Evolutionary conservation across 2,113 vertebrate genomes (phyloP).

Genomic region (Grus americana): DNA sequence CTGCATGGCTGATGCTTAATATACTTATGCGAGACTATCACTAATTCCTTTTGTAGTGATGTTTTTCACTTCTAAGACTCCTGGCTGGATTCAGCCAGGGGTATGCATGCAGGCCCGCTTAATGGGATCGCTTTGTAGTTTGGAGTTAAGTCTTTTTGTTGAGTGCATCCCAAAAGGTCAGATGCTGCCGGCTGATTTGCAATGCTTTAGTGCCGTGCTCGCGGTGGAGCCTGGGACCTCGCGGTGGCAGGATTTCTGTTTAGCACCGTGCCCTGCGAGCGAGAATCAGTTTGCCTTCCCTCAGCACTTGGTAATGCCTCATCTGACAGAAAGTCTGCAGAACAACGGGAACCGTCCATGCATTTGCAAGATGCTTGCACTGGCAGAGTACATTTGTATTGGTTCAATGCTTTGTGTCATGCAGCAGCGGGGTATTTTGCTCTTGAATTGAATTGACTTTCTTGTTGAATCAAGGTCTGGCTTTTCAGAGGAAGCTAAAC

Average conservation of each 20-base stretch:
- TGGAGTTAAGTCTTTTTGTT: not conserved
- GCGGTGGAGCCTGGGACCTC: not conserved
- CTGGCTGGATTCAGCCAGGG: not conserved
- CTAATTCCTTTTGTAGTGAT: not conserved
- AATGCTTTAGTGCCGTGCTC: not conserved
- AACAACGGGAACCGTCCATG: not conserved
- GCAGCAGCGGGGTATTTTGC: not conserved
- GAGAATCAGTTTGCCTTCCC: not conserved
- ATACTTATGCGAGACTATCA: not conserved
- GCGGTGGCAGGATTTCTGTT: not conserved
- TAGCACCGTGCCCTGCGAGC: not conserved
- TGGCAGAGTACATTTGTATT: not conserved
- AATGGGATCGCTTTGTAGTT: not conserved
- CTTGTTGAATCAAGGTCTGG: not conserved
- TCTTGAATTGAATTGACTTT: not conserved
- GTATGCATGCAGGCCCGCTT: not conserved
- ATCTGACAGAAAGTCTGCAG: not conserved
- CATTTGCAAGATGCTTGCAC: not conserved
- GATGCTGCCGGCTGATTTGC: not conserved
- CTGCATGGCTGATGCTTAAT: rapidly evolving
- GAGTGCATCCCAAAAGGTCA: not conserved
- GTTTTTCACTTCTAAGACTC: not conserved
- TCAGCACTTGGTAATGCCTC: not conserved
- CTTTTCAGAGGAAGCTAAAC: not conserved
- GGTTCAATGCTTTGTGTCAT: not conserved